These are phyloP conservation scores for Cervus canadensis DNA, from an alignment of 2,113 vertebrate genomes.

Conservation along the genomic window DNA sequence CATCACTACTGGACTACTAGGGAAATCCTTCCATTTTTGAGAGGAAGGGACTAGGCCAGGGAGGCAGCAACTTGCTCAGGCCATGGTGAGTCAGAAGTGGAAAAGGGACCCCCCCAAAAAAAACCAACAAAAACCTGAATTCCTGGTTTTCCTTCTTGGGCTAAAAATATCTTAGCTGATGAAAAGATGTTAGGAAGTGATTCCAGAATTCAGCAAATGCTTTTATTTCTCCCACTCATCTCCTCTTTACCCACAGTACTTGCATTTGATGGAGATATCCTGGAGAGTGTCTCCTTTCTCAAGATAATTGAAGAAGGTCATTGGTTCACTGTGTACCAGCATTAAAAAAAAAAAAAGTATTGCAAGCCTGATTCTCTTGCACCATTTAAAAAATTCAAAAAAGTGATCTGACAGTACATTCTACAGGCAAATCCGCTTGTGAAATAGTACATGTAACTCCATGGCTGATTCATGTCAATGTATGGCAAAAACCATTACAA, in stretches of 20 bases:
- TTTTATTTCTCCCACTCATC: not conserved
- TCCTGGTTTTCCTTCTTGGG: not conserved
- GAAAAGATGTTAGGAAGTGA: conserved; percentile 12
- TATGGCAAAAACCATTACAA: too few species aligned
- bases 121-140: not conserved
- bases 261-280: not conserved
- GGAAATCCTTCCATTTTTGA: not conserved
- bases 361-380: not conserved
- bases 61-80: not conserved
- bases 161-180: not conserved
- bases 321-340: not conserved
- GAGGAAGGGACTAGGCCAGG: not conserved
- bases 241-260: not conserved
- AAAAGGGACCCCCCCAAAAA: not conserved
- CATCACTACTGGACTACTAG: not conserved
- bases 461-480: too few species aligned
- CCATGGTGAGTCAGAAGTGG: not conserved
- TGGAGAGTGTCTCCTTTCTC: not conserved
- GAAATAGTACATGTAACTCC: not conserved
- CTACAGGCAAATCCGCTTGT: not conserved
- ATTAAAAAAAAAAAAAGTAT: not conserved
- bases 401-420: not conserved
- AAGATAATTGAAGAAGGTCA: not conserved
- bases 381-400: not conserved
- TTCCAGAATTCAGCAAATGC: not conserved